These are phyloP conservation scores for Eubucco bourcierii DNA, from an alignment of 2,113 vertebrate genomes.

Conservation along the genomic window DNA sequence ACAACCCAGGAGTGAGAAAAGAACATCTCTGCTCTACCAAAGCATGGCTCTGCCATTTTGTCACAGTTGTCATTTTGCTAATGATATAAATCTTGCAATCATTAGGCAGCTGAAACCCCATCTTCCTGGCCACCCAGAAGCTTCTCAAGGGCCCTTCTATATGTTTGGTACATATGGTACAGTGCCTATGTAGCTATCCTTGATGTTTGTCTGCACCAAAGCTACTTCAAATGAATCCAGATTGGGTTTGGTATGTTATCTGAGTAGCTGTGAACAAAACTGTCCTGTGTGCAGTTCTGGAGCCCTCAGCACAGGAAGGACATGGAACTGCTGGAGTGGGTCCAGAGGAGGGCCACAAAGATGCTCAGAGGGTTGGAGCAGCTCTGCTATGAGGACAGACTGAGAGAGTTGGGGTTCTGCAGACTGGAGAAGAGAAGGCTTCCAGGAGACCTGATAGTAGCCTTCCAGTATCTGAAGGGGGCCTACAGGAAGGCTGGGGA, in stretches of 20 bases:
- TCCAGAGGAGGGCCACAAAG: too few species aligned
- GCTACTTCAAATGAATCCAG: neutral
- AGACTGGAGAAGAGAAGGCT: too few species aligned
- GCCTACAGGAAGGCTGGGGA: too few species aligned
- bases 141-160: neutral
- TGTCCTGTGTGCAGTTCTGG: too few species aligned
- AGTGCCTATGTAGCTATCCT: neutral
- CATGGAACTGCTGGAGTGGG: too few species aligned
- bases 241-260: neutral
- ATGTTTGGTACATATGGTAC: neutral
- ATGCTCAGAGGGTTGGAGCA: too few species aligned
- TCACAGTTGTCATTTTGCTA: neutral
- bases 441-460: too few species aligned
- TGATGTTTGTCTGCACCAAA: neutral
- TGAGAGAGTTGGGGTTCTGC: too few species aligned
- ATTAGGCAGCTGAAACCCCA: neutral
- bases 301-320: too few species aligned
- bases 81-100: neutral
- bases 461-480: too few species aligned
- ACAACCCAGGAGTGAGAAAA: rapidly evolving
- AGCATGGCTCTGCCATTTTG: too few species aligned
- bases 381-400: too few species aligned
- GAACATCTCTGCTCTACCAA: neutral
- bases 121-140: neutral
- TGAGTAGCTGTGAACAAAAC: neutral